Conservation (phyloP, 2,888 invertebrate species). For the Bombylius major region DNA sequence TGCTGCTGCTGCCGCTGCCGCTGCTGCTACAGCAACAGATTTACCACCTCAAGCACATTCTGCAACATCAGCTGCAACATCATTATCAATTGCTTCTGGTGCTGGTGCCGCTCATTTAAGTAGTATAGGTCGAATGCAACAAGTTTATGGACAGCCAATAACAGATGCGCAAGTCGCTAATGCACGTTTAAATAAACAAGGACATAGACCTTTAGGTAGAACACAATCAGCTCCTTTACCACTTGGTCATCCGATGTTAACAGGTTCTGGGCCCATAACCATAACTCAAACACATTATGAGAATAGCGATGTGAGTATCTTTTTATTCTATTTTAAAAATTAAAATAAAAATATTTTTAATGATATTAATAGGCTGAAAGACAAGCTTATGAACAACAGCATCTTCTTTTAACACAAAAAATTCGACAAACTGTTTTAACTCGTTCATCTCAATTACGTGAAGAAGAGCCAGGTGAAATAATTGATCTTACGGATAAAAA, state of each 20-base stretch:
- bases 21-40: conserved; percentile 37
- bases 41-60: conserved; percentile 40
- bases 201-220: conserved; percentile 72
- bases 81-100: conserved; percentile 25
- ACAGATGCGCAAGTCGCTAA: conserved; percentile 54
- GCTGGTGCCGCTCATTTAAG: conserved; percentile 7
- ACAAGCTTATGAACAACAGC: conserved; percentile 44
- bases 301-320: conserved; percentile 32
- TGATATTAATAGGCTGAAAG: conserved; percentile 35
- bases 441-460: conserved; percentile 58
- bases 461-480: conserved; percentile 44
- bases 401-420: conserved; percentile 63
- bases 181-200: conserved; percentile 55
- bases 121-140: conserved; percentile 20
- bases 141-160: conserved; percentile 39
- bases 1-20: conserved; percentile 12
- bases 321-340: background rate
- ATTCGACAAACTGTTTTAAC: conserved; percentile 79
- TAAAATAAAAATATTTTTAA: background rate
- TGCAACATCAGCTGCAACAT: conserved; percentile 39
- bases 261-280: conserved; percentile 35
- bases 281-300: conserved; percentile 36
- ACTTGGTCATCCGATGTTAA: conserved; percentile 76
- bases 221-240: conserved; percentile 91
- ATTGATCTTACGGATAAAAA: conserved; percentile 67